phyloP scores from a whole-genome alignment of 1,140 invertebrate species.

The Drosophila sturtevanti region DNA sequence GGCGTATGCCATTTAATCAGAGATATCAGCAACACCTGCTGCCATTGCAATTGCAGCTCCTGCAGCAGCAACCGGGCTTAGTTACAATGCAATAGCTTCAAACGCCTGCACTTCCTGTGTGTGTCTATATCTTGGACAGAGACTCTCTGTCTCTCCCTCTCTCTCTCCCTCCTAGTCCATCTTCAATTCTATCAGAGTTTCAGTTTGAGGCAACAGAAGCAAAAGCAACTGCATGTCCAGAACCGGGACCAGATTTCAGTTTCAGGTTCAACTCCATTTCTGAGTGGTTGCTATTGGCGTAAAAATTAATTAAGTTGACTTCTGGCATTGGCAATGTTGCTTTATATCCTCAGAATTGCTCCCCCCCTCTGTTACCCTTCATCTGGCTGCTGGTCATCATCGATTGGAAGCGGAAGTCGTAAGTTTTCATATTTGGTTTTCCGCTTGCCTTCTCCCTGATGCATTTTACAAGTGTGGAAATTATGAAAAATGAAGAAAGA shows the following conservation, averaged over 20 bases:
- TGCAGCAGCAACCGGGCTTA: constrained; percentile 70
- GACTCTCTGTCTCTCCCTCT: constrained; percentile 2
- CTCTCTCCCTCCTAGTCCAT: not conserved
- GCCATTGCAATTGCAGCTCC: constrained; percentile 46
- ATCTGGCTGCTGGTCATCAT: constrained; percentile 35
- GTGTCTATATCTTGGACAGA: constrained; percentile 15
- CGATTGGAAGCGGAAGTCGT: constrained; percentile 72
- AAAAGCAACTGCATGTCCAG: not conserved
- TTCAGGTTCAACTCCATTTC: not conserved
- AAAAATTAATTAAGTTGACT: constrained; percentile 81
- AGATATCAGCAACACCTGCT: constrained; percentile 78
- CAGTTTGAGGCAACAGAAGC: constrained; percentile 18
- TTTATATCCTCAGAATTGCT: too few species aligned
- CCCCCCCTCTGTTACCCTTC: not conserved
- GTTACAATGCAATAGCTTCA: constrained; percentile 38
- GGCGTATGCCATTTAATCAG: constrained; percentile 77
- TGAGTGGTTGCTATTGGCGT: constrained; percentile 49
- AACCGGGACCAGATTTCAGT: too few species aligned
- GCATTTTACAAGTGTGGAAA: constrained; percentile 53
- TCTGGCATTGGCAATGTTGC: constrained; percentile 71
- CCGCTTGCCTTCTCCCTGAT: constrained; percentile 24
- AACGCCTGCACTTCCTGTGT: constrained; percentile 71
- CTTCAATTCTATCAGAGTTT: not conserved
- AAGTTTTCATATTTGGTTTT: constrained; percentile 71
- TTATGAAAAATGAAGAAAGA: constrained; percentile 71